phyloP scores from a whole-genome alignment of 1,140 invertebrate species.

The Melanaphis sacchari region DNA sequence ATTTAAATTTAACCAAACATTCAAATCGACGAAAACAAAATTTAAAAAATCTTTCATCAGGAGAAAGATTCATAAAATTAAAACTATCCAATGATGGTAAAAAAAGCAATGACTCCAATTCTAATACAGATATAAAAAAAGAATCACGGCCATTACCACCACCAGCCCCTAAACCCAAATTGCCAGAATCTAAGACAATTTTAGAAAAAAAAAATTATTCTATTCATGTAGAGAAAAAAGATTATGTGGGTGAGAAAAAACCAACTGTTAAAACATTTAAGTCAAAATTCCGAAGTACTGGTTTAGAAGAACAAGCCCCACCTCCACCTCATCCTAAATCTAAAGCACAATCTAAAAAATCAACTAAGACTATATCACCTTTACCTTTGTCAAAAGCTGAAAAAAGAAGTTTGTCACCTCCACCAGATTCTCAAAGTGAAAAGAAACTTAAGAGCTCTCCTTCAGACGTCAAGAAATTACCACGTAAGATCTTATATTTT shows the following conservation, averaged over 20 bases:
- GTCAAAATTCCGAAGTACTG: slow-evolving; percentile 85
- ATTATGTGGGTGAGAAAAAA: slow-evolving; percentile 46
- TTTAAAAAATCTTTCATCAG: slow-evolving; percentile 43
- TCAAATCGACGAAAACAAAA: slow-evolving; percentile 45
- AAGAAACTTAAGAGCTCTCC: slow-evolving; percentile 43
- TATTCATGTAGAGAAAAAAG: slow-evolving; percentile 51
- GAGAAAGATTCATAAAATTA: slow-evolving; percentile 30
- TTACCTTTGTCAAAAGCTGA: slow-evolving; percentile 37
- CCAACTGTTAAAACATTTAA: slow-evolving; percentile 87
- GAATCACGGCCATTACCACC: slow-evolving; percentile 45
- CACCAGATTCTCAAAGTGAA: slow-evolving; percentile 47
- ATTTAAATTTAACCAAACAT: slow-evolving; percentile 13
- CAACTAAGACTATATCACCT: slow-evolving; percentile 2
- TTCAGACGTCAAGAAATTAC: slow-evolving; percentile 32
- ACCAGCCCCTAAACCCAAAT: slow-evolving; percentile 40
- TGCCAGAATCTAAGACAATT: slow-evolving; percentile 49
- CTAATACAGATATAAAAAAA: slow-evolving; percentile 32
- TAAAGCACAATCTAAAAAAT: slow-evolving; percentile 44
- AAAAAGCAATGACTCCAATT: background rate
- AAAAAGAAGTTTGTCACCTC: slow-evolving; percentile 53
- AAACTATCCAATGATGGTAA: slow-evolving; percentile 35
- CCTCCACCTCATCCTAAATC: slow-evolving; percentile 72
- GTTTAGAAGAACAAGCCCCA: slow-evolving; percentile 82
- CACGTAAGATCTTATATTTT: slow-evolving; percentile 52
- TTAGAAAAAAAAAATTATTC: slow-evolving; percentile 56